Base-by-base conservation (phyloP, 2,888 invertebrate genomes). In the Brachyptera risi region DNA sequence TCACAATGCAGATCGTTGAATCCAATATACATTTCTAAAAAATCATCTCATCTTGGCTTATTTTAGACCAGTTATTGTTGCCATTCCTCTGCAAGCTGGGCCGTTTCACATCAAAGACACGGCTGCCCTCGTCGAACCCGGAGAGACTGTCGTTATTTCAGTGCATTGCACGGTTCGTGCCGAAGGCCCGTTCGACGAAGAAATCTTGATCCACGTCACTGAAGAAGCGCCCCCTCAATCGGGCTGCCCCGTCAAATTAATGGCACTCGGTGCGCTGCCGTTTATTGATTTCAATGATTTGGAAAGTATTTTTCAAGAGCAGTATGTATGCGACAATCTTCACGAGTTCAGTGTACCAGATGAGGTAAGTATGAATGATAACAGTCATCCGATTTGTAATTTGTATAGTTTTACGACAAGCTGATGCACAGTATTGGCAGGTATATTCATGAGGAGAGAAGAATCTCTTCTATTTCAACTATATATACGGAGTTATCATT, bases 301-400 rank as follows among this genome's bases (percentile, higher is more conserved):
- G 21, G 77, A 80, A 58, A 78, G 76, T 1, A 83, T 85, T 1
- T 85, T 85, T 69, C 77, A 78, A 62, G 82, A 84, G 70, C 82
- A 82, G 68, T 75, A 80, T 19, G 76, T 85, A 61, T 79, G 83
- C 1, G 78, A 83, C 68, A 75, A 73, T 59, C 68, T 81, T 50
- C 68, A 74, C 0, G 80, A 83, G 63, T 81, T 82, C 65, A 73
- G 77, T 68, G 75, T 76, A 40, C 78, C 77, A 1, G 78, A 79
- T 58, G 70, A 76, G 69, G 76, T 77, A 66, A n/a, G n/a, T n/a
- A 60, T 13, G 38, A 38, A 13, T 38, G 38, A 13, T n/a, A n/a
- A n/a, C n/a, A n/a, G n/a, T n/a, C n/a, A n/a, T n/a, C n/a, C n/a
- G n/a, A n/a, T n/a, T n/a, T n/a, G n/a, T n/a, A n/a, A n/a, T n/a